phyloP scores from a whole-genome alignment of 2,113 vertebrate species.

The Calidris pugnax region DNA sequence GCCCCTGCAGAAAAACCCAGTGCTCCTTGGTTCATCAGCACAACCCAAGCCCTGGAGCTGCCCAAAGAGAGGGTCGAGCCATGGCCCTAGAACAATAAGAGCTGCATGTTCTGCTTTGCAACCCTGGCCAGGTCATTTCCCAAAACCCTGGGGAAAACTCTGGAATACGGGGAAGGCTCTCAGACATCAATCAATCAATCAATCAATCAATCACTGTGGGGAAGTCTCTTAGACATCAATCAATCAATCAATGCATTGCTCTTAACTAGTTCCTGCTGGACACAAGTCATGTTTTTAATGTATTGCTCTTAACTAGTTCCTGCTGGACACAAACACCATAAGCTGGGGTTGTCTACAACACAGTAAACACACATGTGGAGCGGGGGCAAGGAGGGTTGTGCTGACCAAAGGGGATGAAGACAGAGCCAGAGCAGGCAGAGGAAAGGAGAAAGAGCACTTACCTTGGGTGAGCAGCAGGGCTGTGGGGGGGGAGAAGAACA shows the following conservation, averaged over 20 bases:
- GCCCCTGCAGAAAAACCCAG: background rate
- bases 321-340: background rate
- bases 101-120: background rate
- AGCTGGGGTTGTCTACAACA: background rate
- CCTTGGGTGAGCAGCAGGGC: slow-evolving; percentile 80
- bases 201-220: no score
- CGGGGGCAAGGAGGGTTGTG: rapidly evolving
- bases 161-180: background rate
- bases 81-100: background rate
- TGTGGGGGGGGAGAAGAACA: slow-evolving; percentile 68
- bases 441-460: slow-evolving; percentile 68
- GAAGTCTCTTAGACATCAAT: no score
- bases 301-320: background rate
- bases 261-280: no score
- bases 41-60: background rate
- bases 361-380: background rate
- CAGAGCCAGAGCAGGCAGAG: slow-evolving; percentile 20
- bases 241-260: no score
- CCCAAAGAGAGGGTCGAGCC: rapidly evolving
- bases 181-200: background rate
- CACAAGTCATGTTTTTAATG: background rate
- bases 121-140: background rate
- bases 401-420: background rate
- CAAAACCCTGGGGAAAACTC: background rate
- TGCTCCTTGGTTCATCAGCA: background rate